Conservation (phyloP, 2,797 vertebrate genomes). For the Coendou prehensilis region DNA sequence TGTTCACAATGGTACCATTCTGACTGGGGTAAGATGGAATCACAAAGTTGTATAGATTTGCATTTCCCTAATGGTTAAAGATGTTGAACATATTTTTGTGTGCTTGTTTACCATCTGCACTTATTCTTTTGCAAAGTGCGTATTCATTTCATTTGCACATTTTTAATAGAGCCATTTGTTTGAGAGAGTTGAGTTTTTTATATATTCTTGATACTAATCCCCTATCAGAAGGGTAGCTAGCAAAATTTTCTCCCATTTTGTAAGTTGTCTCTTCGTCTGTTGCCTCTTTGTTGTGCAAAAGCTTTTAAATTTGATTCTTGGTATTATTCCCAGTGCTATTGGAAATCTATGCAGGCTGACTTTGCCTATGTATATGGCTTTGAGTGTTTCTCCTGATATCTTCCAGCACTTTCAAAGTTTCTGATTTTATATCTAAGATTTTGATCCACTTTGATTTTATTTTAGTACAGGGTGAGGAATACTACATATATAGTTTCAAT, state of each 20-base stretch:
- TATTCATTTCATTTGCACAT: not conserved
- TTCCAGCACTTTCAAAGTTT: not conserved
- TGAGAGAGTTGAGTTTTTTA: not conserved
- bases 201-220: not conserved
- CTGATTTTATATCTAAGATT: not conserved
- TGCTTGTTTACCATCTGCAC: too few relatives aligned
- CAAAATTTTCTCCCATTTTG: not conserved
- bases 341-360: not conserved
- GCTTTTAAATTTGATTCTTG: not conserved
- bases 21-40: not conserved
- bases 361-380: not conserved
- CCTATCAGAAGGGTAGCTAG: not conserved
- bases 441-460: not conserved
- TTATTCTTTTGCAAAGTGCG: not conserved
- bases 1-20: not conserved
- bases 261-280: not conserved
- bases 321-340: not conserved
- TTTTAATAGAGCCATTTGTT: not conserved
- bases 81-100: not conserved
- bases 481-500: not conserved
- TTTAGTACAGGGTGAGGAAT: not conserved
- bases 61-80: not conserved
- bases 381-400: not conserved
- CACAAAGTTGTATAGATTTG: not conserved
- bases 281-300: not conserved